A percentile compares a stretch with the other conserved stretches of the same genome.
These are phyloP conservation scores for Mus musculus DNA, from an alignment of 2,113 vertebrate genomes.

Conservation along the genomic window GRCm39 chr1:127136001-127136500, in stretches of 20 bases:
- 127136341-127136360: not conserved
- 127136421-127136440: not conserved
- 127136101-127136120: conserved; percentile 51
- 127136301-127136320: not conserved
- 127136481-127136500: not conserved
- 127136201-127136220: conserved; percentile 55
- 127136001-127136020: not conserved
- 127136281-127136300: not conserved
- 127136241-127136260: conserved; percentile 34
- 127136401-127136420: too few relatives aligned
- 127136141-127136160: conserved; percentile 47
- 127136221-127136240: conserved; percentile 70
- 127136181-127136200: conserved; percentile 53
- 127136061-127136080: conserved; percentile 54
- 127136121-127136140: conserved; percentile 53
- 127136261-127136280: conserved; percentile 53
- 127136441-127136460: not conserved
- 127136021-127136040: not conserved
- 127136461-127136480: not conserved
- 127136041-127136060: conserved; percentile 56
- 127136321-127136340: not conserved
- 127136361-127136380: too few relatives aligned
- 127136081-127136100: conserved; percentile 37
- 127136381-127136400: too few relatives aligned
- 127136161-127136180: conserved; percentile 57